A percentile compares a stretch with the other conserved stretches of the same genome.
phyloP scores from a whole-genome alignment of 1,140 invertebrate genomes.

The Calephelis nemesis region DNA sequence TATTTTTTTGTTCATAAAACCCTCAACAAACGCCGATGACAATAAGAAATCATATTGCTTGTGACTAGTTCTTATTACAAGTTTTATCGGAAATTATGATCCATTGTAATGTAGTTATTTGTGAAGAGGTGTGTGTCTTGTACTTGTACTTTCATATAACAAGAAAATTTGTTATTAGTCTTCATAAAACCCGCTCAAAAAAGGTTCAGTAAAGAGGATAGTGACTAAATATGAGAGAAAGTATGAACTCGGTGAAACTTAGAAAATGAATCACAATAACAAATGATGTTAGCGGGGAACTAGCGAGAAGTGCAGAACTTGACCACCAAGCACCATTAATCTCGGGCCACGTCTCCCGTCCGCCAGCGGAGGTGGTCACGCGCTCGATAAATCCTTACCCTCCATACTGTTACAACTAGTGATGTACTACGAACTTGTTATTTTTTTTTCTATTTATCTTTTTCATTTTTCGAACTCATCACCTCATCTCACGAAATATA shows the following conservation, averaged over 20 bases:
- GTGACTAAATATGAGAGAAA: not conserved
- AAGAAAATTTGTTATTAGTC: no score
- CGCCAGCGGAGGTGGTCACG: slow-evolving; percentile 7
- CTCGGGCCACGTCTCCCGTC: slow-evolving; percentile 4
- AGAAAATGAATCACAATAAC: slow-evolving; percentile 17
- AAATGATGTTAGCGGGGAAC: slow-evolving; percentile 15
- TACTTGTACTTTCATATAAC: no score
- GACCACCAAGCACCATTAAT: slow-evolving; percentile 18
- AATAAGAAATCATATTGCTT: no score
- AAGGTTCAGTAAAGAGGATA: not conserved
- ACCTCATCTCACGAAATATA: no score
- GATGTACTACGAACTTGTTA: not conserved
- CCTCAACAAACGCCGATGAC: no score
- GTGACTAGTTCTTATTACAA: no score
- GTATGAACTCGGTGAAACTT: not conserved
- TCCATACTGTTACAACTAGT: not conserved
- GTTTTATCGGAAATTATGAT: no score
- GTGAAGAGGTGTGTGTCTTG: no score
- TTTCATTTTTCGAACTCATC: no score
- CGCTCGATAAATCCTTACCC: slow-evolving; percentile 10
- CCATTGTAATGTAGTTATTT: no score
- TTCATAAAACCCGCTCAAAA: not conserved
- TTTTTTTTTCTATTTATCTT: no score
- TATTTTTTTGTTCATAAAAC: no score
- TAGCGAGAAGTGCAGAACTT: slow-evolving; percentile 8